Evolutionary conservation across 2,888 invertebrate genomes (phyloP).

Genomic region (Margaritifera margaritifera): DNA sequence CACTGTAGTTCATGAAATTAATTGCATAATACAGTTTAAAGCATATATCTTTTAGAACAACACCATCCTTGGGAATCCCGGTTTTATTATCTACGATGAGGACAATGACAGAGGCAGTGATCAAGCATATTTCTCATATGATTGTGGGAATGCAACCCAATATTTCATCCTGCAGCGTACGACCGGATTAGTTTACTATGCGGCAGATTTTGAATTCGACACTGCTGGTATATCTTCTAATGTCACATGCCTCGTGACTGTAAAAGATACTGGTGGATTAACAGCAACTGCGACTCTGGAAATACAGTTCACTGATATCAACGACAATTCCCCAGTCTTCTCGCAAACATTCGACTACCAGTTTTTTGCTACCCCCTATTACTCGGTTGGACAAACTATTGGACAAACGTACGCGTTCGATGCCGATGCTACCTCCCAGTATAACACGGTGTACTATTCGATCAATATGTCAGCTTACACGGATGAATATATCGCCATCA

Average conservation of each 20-base stretch:
- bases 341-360: conserved; percentile 23
- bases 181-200: conserved; percentile 20
- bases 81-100: no score
- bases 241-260: conserved; percentile 27
- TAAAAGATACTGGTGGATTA: conserved; percentile 32
- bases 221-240: conserved; percentile 19
- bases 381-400: conserved; percentile 27
- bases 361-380: conserved; percentile 25
- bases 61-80: no score
- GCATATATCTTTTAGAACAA: no score
- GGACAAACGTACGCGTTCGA: conserved; percentile 26
- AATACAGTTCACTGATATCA: conserved; percentile 32
- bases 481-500: neutral
- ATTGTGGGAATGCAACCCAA: conserved; percentile 6
- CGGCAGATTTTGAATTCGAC: conserved; percentile 33
- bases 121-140: no score
- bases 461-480: conserved; percentile 1
- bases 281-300: conserved; percentile 28
- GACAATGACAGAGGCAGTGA: no score
- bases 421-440: conserved; percentile 11
- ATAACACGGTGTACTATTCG: conserved; percentile 27
- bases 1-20: no score
- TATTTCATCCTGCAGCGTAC: conserved; percentile 23
- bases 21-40: no score
- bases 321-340: conserved; percentile 37